These are phyloP conservation scores for Lampropteryx suffumata DNA, from an alignment of 2,888 invertebrate species.

Conservation along the genomic window DNA sequence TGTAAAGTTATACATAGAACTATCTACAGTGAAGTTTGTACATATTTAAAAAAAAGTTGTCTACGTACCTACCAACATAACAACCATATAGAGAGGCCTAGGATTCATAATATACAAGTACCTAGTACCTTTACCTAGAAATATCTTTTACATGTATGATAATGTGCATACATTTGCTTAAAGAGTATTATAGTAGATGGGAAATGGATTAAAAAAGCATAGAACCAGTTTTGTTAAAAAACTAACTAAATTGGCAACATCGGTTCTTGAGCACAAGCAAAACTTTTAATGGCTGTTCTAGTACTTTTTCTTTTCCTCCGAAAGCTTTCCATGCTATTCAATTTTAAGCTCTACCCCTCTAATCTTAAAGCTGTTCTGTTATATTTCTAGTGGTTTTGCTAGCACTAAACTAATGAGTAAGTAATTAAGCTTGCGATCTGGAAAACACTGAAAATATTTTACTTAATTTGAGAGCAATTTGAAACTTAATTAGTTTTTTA, in stretches of 20 bases:
- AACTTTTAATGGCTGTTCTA: conserved; percentile 43
- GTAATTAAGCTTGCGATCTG: conserved; percentile 29
- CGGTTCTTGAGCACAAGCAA: conserved; percentile 33
- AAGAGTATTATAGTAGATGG: no score
- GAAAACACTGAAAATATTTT: conserved; percentile 20
- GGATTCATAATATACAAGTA: no score
- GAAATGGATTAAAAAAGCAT: no score
- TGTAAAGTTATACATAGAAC: no score
- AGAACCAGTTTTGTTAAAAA: neutral
- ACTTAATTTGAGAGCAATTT: conserved; percentile 18
- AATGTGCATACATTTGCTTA: no score
- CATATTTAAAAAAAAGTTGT: no score
- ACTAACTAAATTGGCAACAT: conserved; percentile 24
- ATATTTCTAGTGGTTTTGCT: conserved; percentile 1
- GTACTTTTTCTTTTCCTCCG: conserved; percentile 38
- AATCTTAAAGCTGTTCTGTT: neutral
- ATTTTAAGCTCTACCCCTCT: neutral
- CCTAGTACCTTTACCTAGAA: no score
- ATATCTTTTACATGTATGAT: no score
- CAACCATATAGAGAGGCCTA: no score
- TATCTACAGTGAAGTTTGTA: no score
- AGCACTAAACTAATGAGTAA: conserved; percentile 20
- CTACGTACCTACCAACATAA: no score
- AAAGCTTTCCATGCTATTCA: neutral
- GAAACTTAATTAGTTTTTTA: conserved; percentile 14